A percentile compares a stretch with the other conserved stretches of the same genome.
phyloP scores from a whole-genome alignment of 2,113 vertebrate genomes.

The Serinus canaria region DNA sequence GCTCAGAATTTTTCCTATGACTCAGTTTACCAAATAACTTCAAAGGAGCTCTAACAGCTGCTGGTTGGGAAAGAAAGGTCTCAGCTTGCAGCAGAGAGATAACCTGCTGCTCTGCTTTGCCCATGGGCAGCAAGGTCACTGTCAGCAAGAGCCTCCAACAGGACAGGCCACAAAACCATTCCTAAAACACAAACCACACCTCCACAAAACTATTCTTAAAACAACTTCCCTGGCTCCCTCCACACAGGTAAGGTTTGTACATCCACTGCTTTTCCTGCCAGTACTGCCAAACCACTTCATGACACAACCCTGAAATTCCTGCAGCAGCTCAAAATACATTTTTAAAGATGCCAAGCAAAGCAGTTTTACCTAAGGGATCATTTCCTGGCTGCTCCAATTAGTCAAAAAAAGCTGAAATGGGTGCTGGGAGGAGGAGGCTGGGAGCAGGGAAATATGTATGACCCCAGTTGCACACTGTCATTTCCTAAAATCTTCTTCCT shows the following conservation, averaged over 20 bases:
- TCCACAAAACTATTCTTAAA: not conserved
- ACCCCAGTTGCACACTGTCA: not conserved
- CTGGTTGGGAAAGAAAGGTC: not conserved
- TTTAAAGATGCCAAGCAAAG: not conserved
- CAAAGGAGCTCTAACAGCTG: not conserved
- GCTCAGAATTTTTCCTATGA: not conserved
- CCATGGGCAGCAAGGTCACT: not conserved
- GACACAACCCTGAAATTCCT: not conserved
- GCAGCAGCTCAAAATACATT: not conserved
- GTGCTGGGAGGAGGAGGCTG: not conserved
- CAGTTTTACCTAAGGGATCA: not conserved
- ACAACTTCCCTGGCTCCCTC: not conserved
- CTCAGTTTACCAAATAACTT: conserved; percentile 32
- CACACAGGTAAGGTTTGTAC: not conserved
- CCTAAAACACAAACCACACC: too few species aligned
- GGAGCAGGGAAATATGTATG: not conserved
- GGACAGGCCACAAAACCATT: not conserved
- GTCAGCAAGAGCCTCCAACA: not conserved
- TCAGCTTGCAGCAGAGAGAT: not conserved
- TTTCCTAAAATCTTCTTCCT: not conserved
- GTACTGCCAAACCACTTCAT: not conserved
- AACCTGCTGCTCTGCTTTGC: not conserved
- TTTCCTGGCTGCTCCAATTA: not conserved
- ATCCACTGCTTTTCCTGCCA: accelerated
- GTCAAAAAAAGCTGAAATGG: not conserved